A percentile compares a stretch with the other conserved stretches of the same genome.
These are phyloP conservation scores for Trematomus bernacchii DNA, from an alignment of 2,797 vertebrate species.

Conservation along the genomic window DNA sequence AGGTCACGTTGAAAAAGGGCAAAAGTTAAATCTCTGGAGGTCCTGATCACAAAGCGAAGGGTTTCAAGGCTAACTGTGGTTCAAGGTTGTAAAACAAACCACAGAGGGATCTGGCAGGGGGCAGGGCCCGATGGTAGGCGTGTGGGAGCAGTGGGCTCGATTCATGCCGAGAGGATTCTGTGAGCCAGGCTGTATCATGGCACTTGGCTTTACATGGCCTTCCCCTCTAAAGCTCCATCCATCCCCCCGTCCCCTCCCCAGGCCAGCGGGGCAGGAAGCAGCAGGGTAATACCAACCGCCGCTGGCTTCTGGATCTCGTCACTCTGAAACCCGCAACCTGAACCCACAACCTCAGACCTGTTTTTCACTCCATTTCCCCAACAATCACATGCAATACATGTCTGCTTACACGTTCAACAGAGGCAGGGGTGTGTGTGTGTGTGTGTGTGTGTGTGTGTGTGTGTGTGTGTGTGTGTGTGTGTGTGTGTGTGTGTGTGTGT, in stretches of 20 bases:
- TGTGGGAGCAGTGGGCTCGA: conserved; percentile 68
- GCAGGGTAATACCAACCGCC: conserved; percentile 72
- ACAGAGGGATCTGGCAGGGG: conserved; percentile 75
- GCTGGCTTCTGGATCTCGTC: conserved; percentile 84
- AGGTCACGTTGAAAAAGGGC: conserved; percentile 52
- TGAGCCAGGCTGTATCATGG: conserved; percentile 62
- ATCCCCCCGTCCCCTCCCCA: conserved; percentile 26
- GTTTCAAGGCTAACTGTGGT: conserved; percentile 78
- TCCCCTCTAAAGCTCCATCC: conserved; percentile 45
- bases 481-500: not conserved
- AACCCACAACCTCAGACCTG: conserved; percentile 77
- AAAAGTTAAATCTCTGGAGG: conserved; percentile 59
- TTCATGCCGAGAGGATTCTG: conserved; percentile 57
- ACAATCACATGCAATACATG: conserved; percentile 79
- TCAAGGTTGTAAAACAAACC: conserved; percentile 86
- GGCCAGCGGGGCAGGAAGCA: conserved; percentile 76
- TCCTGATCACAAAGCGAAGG: conserved; percentile 66
- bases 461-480: not conserved
- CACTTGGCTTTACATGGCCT: conserved; percentile 55
- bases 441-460: conserved; percentile 15
- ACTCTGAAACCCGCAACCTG: conserved; percentile 78
- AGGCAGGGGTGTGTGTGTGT: conserved; percentile 54
- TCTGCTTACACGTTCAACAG: conserved; percentile 68
- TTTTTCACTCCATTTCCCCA: conserved; percentile 80
- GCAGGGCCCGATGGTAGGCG: conserved; percentile 52